These are phyloP conservation scores for Porites rus DNA, from an alignment of 92 coral and sea anemone species.

Conservation along the genomic window DNA sequence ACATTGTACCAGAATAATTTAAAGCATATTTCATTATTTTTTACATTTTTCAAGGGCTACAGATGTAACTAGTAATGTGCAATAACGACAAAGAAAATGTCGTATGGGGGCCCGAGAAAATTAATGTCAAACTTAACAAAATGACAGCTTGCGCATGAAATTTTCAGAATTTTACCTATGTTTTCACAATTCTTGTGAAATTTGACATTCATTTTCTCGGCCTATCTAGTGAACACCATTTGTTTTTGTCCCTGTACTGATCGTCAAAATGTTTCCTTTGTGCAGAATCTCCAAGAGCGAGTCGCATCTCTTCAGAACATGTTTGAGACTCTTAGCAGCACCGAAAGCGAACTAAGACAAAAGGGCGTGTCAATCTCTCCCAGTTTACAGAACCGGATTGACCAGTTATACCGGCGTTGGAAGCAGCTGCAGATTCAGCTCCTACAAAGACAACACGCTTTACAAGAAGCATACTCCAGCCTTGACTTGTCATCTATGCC, in stretches of 20 bases:
- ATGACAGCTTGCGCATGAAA: too few species aligned
- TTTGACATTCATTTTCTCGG: too few species aligned
- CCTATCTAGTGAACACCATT: too few species aligned
- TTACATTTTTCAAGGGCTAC: too few species aligned
- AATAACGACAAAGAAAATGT: too few species aligned
- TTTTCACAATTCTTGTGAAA: too few species aligned
- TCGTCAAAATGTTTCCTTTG: background rate
- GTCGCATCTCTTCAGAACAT: constrained; percentile 88
- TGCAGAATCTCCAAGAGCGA: constrained; percentile 85
- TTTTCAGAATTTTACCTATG: too few species aligned
- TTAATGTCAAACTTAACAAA: too few species aligned
- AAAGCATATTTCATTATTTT: too few species aligned
- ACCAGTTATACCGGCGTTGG: constrained; percentile 98
- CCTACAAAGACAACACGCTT: constrained; percentile 90
- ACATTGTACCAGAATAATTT: too few species aligned
- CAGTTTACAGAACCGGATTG: constrained; percentile 93
- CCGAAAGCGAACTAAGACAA: constrained; percentile 86
- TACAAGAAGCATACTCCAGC: constrained; percentile 93
- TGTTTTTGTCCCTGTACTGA: background rate
- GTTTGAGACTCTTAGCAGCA: constrained; percentile 95
- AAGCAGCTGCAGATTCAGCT: constrained; percentile 94
- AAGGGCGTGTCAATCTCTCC: constrained; percentile 86
- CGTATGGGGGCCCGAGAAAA: too few species aligned
- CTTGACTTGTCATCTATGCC: constrained; percentile 80
- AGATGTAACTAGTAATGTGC: too few species aligned